These are phyloP conservation scores for Athene cunicularia DNA, from an alignment of 2,113 vertebrate genomes.

Conservation along the genomic window DNA sequence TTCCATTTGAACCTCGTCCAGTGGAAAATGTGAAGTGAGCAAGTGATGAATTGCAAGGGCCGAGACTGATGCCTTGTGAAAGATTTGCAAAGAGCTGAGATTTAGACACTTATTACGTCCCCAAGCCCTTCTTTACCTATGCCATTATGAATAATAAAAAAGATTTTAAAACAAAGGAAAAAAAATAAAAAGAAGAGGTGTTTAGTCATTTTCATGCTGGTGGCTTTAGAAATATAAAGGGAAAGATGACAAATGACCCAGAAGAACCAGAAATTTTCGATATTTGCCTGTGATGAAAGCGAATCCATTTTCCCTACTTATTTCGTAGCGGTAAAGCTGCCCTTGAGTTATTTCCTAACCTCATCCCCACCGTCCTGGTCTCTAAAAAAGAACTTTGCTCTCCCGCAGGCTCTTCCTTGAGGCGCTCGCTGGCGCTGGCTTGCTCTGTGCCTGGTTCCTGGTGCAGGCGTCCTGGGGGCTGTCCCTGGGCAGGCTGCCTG, in stretches of 20 bases:
- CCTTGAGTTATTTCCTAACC: not conserved
- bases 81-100: not conserved
- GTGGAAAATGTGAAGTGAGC: not conserved
- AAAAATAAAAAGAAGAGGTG: too few relatives aligned
- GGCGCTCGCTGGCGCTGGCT: fast-evolving
- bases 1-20: not conserved
- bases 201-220: not conserved
- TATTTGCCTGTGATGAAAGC: not conserved
- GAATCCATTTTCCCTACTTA: fast-evolving
- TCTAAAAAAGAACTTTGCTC: fast-evolving
- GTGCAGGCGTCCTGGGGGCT: not conserved
- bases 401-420: not conserved
- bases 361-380: not conserved
- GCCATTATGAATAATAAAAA: not conserved
- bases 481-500: fast-evolving
- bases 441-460: not conserved
- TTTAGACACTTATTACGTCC: not conserved
- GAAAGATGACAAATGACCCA: not conserved
- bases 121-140: not conserved
- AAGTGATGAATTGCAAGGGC: not conserved
- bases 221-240: not conserved
- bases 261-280: not conserved
- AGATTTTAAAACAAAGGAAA: too few relatives aligned
- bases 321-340: not conserved
- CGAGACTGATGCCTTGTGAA: not conserved